Evolutionary conservation across 2,113 vertebrate species (phyloP).

Genomic region (Forbesichthys papilliferus): DNA sequence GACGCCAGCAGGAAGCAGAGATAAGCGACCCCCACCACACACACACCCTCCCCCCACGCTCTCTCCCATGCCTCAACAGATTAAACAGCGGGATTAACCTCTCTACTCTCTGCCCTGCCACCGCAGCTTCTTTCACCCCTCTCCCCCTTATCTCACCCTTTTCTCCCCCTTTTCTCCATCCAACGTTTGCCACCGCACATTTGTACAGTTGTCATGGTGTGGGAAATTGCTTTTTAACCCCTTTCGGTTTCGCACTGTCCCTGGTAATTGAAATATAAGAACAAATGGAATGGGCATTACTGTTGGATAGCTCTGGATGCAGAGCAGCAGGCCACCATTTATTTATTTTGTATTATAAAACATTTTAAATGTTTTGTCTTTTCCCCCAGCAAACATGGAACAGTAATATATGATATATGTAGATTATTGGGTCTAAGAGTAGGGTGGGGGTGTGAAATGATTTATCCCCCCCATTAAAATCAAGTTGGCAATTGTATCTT

Average conservation of each 20-base stretch:
- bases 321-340: background rate
- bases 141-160: conserved; percentile 67
- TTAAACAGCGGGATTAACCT: conserved; percentile 83
- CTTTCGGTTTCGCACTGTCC: conserved; percentile 48
- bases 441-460: background rate
- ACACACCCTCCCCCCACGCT: background rate
- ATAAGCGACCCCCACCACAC: conserved; percentile 65
- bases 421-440: no score
- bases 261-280: conserved; percentile 62
- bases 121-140: conserved; percentile 71
- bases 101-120: conserved; percentile 69
- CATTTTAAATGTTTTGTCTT: conserved; percentile 1
- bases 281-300: conserved; percentile 41
- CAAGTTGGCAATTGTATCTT: background rate
- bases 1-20: conserved; percentile 75
- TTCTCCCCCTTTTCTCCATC: conserved; percentile 39
- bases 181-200: conserved; percentile 72
- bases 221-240: conserved; percentile 77
- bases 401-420: background rate
- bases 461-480: background rate
- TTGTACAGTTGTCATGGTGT: conserved; percentile 77
- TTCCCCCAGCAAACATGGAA: conserved; percentile 33
- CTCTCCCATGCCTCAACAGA: conserved; percentile 69
- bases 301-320: conserved; percentile 3
- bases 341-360: background rate